Evolutionary conservation across 2,888 invertebrate species (phyloP), one percentile per base, ranked within the genome.

Genomic region (Melanostoma mellinum): DNA sequence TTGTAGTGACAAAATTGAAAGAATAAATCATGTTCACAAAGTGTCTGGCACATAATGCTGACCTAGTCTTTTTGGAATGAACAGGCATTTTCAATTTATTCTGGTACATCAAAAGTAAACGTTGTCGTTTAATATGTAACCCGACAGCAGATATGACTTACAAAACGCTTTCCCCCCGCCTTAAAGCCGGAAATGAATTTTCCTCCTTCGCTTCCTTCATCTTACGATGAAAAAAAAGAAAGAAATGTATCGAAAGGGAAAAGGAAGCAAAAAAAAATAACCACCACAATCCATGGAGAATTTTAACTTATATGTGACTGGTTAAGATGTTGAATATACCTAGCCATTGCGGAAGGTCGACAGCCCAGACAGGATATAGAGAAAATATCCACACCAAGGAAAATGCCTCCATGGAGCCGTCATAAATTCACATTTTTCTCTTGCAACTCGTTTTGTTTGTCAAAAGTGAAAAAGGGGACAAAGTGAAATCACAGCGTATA

Each of bases 341-440:
- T 20, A 61, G 42, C 65, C 58, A 65, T 40, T 73, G 58, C 50
- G 50, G 56, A 75, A 80, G 80, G 73, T 74, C 65, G 73, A 63
- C 55, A 84, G 74, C 73, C 78, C 82, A 84, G 82, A 84, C 82
- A 84, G 82, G 82, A 84, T 84, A 67, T 79, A 79, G 79, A 71
- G 74, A 79, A 63, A 79, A 78, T 61, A 78, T 82, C 78, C 68
- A 73, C 76, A 81, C 67, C 46, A 56, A 65, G 6, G 61, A 67
- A 77, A 77, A 82, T 84, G 69, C 82, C 74, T 78, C 78, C 55
- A 53, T 65, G 82, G 82, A 79, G 78, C 78, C 82, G 74, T 79
- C 78, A 84, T 84, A 84, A 84, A 84, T 78, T 84, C 74, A 84
- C 74, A 84, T 84, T 79, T 78, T 63, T 46, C 73, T 48, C 46